These are phyloP conservation scores for Megaceryle maxima DNA, from an alignment of 2,113 vertebrate genomes.

Conservation along the genomic window DNA sequence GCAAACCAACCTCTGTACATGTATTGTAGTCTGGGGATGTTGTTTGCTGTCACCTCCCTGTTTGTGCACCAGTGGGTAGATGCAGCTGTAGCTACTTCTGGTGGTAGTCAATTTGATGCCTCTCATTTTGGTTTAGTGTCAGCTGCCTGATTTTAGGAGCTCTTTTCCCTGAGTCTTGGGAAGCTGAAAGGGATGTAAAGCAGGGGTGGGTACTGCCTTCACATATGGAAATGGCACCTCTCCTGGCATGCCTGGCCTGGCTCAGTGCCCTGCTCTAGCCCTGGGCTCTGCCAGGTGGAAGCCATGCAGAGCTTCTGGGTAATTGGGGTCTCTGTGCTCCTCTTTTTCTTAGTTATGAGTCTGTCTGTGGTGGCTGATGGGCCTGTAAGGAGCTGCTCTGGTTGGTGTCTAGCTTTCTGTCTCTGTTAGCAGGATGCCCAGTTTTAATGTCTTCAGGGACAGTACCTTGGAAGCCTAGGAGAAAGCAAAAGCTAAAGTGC, in stretches of 20 bases:
- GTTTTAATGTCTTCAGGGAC: not conserved
- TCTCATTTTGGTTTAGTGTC: not conserved
- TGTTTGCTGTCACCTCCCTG: not conserved
- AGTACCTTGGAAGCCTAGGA: not conserved
- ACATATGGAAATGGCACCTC: constrained; percentile 3
- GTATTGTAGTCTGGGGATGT: not conserved
- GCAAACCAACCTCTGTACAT: not conserved
- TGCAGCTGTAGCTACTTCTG: not conserved
- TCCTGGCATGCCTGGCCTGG: not conserved
- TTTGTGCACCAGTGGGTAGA: not conserved
- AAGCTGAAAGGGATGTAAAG: constrained; percentile 43
- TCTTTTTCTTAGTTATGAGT: not conserved
- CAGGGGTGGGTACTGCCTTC: constrained; percentile 32
- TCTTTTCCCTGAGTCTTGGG: not conserved
- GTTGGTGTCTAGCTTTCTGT: not conserved
- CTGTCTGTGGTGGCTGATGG: not conserved
- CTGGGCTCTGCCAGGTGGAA: not conserved
- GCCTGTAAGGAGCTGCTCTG: not conserved
- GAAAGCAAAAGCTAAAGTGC: not conserved
- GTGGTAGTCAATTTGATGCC: not conserved
- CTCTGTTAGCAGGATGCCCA: not conserved
- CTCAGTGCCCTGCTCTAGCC: not conserved
- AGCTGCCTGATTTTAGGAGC: not conserved
- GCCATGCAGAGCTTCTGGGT: not conserved
- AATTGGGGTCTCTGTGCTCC: not conserved